A percentile compares a stretch with the other conserved stretches of the same genome.
phyloP scores from a whole-genome alignment of 2,888 invertebrate genomes.

The Coecobrya sp. region DNA sequence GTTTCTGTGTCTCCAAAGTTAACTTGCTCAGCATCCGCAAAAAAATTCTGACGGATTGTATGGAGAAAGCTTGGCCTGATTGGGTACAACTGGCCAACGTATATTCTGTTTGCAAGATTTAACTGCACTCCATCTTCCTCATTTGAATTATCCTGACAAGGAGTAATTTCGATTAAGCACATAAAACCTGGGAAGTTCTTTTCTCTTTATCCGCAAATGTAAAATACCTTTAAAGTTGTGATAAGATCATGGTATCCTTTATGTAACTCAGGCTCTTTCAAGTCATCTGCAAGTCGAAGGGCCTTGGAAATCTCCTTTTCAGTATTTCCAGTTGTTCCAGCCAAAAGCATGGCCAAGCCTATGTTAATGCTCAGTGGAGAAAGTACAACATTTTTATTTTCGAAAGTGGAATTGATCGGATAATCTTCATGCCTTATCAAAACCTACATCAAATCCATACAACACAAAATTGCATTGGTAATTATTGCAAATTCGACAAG shows the following conservation, averaged over 20 bases:
- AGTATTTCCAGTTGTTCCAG: constrained; percentile 71
- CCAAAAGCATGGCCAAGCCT: constrained; percentile 73
- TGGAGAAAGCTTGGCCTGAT: constrained; percentile 68
- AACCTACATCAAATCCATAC: not conserved
- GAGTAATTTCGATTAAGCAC: too few species aligned
- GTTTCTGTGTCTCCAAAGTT: constrained; percentile 89
- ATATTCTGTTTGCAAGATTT: constrained; percentile 71
- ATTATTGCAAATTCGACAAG: not conserved
- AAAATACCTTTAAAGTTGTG: constrained; percentile 56
- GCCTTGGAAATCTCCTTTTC: constrained; percentile 68
- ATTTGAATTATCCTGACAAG: not conserved
- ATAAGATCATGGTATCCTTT: constrained; percentile 68
- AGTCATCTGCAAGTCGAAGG: constrained; percentile 44
- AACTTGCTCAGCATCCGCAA: constrained; percentile 90
- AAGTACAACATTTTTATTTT: constrained; percentile 63
- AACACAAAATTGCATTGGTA: not conserved
- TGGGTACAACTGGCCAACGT: constrained; percentile 57
- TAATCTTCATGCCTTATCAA: not conserved
- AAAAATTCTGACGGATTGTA: constrained; percentile 90
- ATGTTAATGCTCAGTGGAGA: constrained; percentile 74
- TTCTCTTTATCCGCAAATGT: not conserved
- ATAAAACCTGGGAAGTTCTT: too few species aligned
- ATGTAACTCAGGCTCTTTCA: constrained; percentile 25
- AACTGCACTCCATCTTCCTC: constrained; percentile 43
- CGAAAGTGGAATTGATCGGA: constrained; percentile 10